phyloP scores from a whole-genome alignment of 1,140 invertebrate genomes.

The Onthophagus taurus region DNA sequence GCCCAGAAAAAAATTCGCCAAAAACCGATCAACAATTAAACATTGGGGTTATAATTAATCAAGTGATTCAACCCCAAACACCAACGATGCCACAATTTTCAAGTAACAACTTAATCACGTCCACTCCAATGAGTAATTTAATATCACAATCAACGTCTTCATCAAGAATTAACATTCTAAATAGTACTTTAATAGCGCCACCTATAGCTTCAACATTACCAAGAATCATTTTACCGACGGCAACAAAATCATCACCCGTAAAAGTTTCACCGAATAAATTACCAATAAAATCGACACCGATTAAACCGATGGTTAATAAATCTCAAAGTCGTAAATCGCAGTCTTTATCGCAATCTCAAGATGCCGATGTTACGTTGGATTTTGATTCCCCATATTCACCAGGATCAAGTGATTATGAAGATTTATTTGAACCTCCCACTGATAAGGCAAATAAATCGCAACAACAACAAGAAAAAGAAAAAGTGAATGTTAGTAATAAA shows the following conservation, averaged over 20 bases:
- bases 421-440: constrained; percentile 75
- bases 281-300: constrained; percentile 44
- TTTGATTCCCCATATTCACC: constrained; percentile 77
- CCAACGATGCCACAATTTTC: constrained; percentile 5
- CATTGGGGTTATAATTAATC: constrained; percentile 14
- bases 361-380: constrained; percentile 53
- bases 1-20: constrained; percentile 26
- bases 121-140: constrained; percentile 24
- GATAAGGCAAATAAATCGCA: constrained; percentile 39
- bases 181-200: constrained; percentile 28
- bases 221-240: constrained; percentile 39
- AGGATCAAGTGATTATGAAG: constrained; percentile 72
- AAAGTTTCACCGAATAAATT: constrained; percentile 41
- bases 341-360: constrained; percentile 14
- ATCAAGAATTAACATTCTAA: constrained; percentile 36
- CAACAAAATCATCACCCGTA: constrained; percentile 35
- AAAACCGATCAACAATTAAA: no score
- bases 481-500: constrained; percentile 10
- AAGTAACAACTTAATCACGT: constrained; percentile 31
- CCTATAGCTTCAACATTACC: constrained; percentile 28
- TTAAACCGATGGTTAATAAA: constrained; percentile 43
- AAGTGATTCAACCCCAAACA: constrained; percentile 4
- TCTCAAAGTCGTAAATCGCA: constrained; percentile 25
- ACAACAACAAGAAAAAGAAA: no score
- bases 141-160: constrained; percentile 12